Percentiles rank a stretch among this genome's conserved stretches.
Conservation (phyloP, 2,113 vertebrate genomes). For the Puntigrus tetrazona region DNA sequence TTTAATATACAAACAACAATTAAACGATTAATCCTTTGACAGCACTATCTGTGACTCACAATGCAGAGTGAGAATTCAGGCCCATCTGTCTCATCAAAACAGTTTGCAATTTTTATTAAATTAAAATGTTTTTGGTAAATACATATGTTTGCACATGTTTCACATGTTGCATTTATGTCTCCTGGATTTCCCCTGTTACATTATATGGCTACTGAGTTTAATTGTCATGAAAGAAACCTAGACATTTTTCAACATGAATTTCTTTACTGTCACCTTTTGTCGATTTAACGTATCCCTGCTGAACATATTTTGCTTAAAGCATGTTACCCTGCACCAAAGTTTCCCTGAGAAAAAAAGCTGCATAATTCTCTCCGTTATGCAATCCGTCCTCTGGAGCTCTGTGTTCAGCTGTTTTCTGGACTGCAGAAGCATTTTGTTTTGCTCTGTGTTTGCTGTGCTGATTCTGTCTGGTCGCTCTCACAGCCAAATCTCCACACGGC, state of each 20-base stretch:
- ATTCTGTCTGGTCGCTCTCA: neutral
- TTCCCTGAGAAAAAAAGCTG: neutral
- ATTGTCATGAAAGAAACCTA: no score
- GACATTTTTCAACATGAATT: no score
- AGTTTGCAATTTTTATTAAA: neutral
- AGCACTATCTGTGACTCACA: neutral
- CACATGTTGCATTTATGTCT: neutral
- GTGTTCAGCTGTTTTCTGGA: neutral
- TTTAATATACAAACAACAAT: no score
- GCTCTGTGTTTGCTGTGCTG: neutral
- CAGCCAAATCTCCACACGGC: conserved; percentile 68
- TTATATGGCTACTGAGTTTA: neutral
- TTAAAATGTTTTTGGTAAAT: neutral
- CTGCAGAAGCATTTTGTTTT: neutral
- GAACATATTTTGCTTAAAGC: neutral
- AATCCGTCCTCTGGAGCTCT: neutral
- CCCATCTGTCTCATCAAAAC: neutral
- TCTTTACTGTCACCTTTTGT: no score
- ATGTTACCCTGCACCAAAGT: neutral
- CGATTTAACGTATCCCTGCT: neutral
- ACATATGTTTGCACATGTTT: no score
- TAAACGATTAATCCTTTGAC: no score
- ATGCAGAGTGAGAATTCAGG: neutral
- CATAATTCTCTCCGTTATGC: conserved; percentile 13
- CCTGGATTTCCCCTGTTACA: neutral